Percentiles rank a stretch among this genome's conserved stretches.
Evolutionary conservation across 2,797 vertebrate species (phyloP).

Genomic region (Dendrocincla fuliginosa): DNA sequence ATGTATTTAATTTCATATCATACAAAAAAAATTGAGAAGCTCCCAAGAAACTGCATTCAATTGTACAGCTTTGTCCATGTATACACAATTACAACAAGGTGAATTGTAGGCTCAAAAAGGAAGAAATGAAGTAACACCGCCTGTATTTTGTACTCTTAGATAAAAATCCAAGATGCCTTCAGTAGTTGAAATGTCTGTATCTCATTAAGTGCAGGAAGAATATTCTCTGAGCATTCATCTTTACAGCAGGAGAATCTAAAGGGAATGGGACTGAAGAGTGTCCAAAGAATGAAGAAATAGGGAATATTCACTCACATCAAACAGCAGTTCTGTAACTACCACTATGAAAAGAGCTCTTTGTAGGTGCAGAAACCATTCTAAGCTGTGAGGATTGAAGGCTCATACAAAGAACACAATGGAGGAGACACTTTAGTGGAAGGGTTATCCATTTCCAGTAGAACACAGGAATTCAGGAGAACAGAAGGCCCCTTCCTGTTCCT

Average conservation of each 20-base stretch:
- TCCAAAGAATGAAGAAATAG: not conserved
- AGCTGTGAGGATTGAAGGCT: not conserved
- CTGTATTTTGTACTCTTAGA: not conserved
- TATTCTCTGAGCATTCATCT: not conserved
- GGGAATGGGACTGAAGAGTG: not conserved
- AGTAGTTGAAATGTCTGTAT: not conserved
- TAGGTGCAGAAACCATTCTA: not conserved
- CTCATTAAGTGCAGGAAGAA: not conserved
- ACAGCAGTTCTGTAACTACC: not conserved
- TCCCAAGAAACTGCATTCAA: not conserved
- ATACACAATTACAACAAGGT: rapidly evolving
- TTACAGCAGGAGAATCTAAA: not conserved
- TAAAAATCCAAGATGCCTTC: not conserved
- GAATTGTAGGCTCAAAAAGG: not conserved
- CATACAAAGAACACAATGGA: not conserved
- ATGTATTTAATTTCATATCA: not conserved
- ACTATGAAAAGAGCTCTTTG: not conserved
- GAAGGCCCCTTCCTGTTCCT: not conserved
- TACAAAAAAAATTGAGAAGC: not conserved
- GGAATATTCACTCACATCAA: not conserved
- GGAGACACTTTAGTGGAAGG: not conserved
- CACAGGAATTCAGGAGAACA: not conserved
- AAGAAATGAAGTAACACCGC: not conserved
- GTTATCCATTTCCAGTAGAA: not conserved
- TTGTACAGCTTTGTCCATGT: not conserved